Evolutionary conservation across 2,113 vertebrate genomes (phyloP), one percentile per base, ranked within the genome.

Genomic region (Syngnathoides biaculeatus): DNA sequence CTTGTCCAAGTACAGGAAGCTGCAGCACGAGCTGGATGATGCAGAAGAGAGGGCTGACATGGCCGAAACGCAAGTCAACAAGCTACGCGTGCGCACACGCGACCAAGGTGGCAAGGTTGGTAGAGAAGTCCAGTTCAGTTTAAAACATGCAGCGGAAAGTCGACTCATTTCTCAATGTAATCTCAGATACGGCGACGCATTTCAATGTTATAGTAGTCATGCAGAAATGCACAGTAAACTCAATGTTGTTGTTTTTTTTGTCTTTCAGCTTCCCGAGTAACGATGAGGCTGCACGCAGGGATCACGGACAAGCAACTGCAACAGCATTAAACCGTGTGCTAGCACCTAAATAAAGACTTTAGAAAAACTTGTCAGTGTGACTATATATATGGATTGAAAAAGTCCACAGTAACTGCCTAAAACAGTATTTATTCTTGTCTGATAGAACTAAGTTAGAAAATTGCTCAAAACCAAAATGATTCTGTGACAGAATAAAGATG

Each of bases 41-140:
- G 95, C 95, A 0, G 95, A 95, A 81, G 96, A 97, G 19, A 88
- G 95, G 0, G 96, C 95, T 0, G 95, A 97, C 61, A 90, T 89
- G 0, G 96, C 96, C 0, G 95, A 98, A 86, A 86, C 90, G 0
- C 95, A 98, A 87, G 95, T 93, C 85, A 98, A 98, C 89, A 97
- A 98, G 87, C 89, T 98, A 58, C 92, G 95, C 0, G 83, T 89
- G 2, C 93, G 93, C 79, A 94, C 91, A 67, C 89, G 94, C 17
- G 95, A 95, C 85, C 87, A 89, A 88, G 81, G 93, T 78, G 22
- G 87, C 80, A 98, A 98, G 95, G 95, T 95, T n/a, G 14, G 80
- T 47, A 26, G 11, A n/a, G 1, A 35, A 35, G 30, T 35, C 30
- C 30, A 35, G 30, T 6, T 11, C 26, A 19, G 17, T 5, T 27